Conservation (phyloP, 2,797 vertebrate species). For the Falco novaeseelandiae region DNA sequence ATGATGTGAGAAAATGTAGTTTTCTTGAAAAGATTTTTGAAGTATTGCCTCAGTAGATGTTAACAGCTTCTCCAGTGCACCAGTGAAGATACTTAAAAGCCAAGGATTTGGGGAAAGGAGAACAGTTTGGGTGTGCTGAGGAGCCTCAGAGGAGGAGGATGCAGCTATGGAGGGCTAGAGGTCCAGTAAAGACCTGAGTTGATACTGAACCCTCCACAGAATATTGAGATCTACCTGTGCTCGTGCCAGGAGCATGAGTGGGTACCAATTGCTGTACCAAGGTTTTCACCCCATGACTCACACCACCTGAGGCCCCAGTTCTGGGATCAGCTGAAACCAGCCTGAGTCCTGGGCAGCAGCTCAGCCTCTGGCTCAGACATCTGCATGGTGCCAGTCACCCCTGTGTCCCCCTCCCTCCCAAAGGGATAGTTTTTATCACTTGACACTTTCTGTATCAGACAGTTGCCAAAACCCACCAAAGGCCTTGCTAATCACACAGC, state of each 20-base stretch:
- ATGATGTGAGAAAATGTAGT: not conserved
- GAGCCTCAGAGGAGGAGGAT: not conserved
- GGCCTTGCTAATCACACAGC: not conserved
- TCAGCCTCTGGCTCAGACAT: not conserved
- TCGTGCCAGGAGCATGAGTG: accelerated
- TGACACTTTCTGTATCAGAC: not conserved
- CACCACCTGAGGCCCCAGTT: not conserved
- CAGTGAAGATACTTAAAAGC: not conserved
- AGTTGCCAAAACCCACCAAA: not conserved
- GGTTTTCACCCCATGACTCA: not conserved
- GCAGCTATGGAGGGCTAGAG: not conserved
- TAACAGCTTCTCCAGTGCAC: not conserved
- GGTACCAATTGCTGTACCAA: not conserved
- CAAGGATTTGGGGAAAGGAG: not conserved
- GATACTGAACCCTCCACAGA: not conserved
- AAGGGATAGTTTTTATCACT: not conserved
- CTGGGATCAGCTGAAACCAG: not conserved
- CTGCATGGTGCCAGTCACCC: not conserved
- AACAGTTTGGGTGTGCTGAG: not conserved
- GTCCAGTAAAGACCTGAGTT: not conserved
- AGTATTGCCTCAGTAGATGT: not conserved
- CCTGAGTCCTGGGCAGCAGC: not conserved
- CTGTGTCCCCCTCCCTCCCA: not conserved
- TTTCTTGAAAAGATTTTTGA: not conserved
- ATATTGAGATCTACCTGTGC: not conserved